Evolutionary conservation across 1,140 invertebrate species (phyloP).

Genomic region (Formica exsecta): DNA sequence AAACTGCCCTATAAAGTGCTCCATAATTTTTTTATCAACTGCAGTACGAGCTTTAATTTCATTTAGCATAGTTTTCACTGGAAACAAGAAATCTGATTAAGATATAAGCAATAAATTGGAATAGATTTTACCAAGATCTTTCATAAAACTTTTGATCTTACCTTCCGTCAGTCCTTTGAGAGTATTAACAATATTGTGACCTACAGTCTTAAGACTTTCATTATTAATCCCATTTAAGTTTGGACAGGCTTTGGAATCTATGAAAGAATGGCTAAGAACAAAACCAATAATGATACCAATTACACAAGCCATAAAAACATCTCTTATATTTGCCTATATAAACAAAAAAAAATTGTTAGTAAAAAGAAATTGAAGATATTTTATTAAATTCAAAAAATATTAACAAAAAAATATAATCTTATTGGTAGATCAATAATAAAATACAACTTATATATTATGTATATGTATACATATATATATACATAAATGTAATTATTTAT

Average conservation of each 20-base stretch:
- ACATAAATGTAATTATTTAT: neutral
- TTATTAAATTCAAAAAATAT: neutral
- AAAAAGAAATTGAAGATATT: neutral
- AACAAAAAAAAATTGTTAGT: neutral
- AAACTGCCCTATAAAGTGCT: neutral
- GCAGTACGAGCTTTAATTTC: conserved; percentile 24
- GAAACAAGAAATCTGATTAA: neutral
- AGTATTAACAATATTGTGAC: conserved; percentile 24
- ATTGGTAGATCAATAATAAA: neutral
- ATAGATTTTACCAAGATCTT: neutral
- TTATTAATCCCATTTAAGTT: neutral
- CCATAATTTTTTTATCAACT: neutral
- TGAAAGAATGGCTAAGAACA: neutral
- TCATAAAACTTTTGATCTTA: conserved; percentile 13
- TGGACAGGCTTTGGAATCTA: neutral
- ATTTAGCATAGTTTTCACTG: conserved; percentile 28
- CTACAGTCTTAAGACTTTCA: neutral
- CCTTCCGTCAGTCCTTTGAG: conserved; percentile 15
- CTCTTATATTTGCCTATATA: neutral
- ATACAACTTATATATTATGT: too few relatives aligned
- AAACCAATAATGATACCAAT: conserved; percentile 19
- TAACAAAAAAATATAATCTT: neutral
- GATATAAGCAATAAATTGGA: neutral
- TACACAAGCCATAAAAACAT: neutral
- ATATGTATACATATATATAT: too few relatives aligned